These are phyloP conservation scores for Drosophila kuntzei DNA, from an alignment of 2,888 invertebrate species.

Conservation along the genomic window DNA sequence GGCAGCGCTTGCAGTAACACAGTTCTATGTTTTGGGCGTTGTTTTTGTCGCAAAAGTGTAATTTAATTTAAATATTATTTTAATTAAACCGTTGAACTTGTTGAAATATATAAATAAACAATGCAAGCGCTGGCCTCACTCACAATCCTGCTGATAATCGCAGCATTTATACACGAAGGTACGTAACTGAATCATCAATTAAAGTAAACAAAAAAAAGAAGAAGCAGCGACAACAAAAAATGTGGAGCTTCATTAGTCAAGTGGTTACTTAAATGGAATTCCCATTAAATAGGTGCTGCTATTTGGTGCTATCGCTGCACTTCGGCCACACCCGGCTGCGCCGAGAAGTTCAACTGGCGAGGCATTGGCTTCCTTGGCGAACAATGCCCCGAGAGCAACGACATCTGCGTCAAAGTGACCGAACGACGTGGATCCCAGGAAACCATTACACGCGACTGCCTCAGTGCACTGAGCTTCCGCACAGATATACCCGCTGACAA, in stretches of 20 bases:
- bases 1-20: too few species aligned
- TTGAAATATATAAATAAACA: conserved; percentile 10
- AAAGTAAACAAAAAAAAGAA: conserved; percentile 2
- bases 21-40: conserved; percentile 60
- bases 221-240: conserved; percentile 6
- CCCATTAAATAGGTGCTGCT: conserved; percentile 86
- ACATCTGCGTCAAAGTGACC: conserved; percentile 95
- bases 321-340: conserved; percentile 95
- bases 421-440: conserved; percentile 93
- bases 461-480: conserved; percentile 92
- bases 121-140: conserved; percentile 40
- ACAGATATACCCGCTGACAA: conserved; percentile 96
- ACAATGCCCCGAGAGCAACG: conserved; percentile 92
- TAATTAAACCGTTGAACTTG: not conserved
- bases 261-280: conserved; percentile 11
- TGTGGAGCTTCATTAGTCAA: not conserved
- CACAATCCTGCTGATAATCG: conserved; percentile 50
- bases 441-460: conserved; percentile 93
- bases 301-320: conserved; percentile 96
- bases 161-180: conserved; percentile 67
- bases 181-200: conserved; percentile 9
- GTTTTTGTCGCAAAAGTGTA: conserved; percentile 31
- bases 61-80: not conserved
- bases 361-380: conserved; percentile 90
- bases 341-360: conserved; percentile 93